Percentiles rank a stretch among this genome's conserved stretches.
phyloP scores from a whole-genome alignment of 2,888 invertebrate species.

The Zootermopsis nevadensis region DNA sequence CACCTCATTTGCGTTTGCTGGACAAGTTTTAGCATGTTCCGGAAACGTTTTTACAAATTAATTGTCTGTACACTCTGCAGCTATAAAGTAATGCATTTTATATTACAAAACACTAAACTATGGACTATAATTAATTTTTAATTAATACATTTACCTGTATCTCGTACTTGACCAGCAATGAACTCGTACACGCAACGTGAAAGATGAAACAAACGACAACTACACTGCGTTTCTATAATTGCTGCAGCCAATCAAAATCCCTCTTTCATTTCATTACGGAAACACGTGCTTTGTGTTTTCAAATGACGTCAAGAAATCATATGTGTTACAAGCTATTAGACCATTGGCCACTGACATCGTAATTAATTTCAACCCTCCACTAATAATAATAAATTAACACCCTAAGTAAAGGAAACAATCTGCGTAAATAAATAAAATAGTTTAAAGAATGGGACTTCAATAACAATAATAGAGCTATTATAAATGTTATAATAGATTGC shows the following conservation, averaged over 20 bases:
- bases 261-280: constrained; percentile 31
- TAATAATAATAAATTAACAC: too few species aligned
- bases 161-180: constrained; percentile 35
- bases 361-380: neutral
- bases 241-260: constrained; percentile 39
- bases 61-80: neutral
- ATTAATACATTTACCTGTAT: constrained; percentile 38
- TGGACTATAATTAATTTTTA: constrained; percentile 28
- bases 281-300: constrained; percentile 51
- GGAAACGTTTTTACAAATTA: neutral
- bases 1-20: constrained; percentile 42
- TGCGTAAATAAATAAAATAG: too few species aligned
- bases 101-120: neutral
- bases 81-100: neutral
- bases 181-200: constrained; percentile 53
- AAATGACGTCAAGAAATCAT: constrained; percentile 43
- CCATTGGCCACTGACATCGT: neutral
- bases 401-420: too few species aligned
- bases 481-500: too few species aligned
- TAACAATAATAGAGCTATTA: too few species aligned
- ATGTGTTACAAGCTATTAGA: neutral
- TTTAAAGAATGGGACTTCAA: too few species aligned
- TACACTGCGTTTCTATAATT: constrained; percentile 32
- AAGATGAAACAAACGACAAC: constrained; percentile 53
- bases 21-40: neutral